Evolutionary conservation across 2,113 vertebrate species (phyloP), one percentile per base, ranked within the genome.

Genomic region (Brachyhypopomus occidentalis): DNA sequence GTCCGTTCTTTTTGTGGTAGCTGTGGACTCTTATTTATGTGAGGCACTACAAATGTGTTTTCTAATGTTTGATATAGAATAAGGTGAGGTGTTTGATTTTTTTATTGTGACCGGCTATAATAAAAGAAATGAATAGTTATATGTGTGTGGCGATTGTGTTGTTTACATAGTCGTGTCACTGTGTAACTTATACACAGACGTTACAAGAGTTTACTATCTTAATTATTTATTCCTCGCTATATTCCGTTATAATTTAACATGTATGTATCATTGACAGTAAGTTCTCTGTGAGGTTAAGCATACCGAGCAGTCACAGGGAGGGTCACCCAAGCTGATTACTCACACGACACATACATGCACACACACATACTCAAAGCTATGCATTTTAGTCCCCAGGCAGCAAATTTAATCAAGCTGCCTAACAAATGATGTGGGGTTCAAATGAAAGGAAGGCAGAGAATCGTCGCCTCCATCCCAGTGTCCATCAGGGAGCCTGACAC

Each of bases 11-110:
- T 90, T 86, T 92, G 88, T 90, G 89, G 89, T 91, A 85, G 88
- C 45, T 89, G 90, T 92, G 92, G 91, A 91, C 90, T 92, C 88
- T 93, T 93, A 90, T 90, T 85, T 89, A 87, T 91, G 88, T 91
- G 88, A 89, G 90, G 86, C 88, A 89, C 88, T 88, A 86, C 79
- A 84, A 87, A 82, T 84, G 83, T 90, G 88, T 90, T 93, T 93
- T 92, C 86, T 91, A 92, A 84, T 76, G 86, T 91, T 92, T 89
- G 91, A 86, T 92, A 78, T 93, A 92, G 91, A 89, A 90, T 91
- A 91, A 55, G 89, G 90, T 92, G 30, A 89, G 81, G 89, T 89
- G 89, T 88, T 89, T 87, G 30, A 87, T 91, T 45, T 93, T 85
- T 90, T 81, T 89, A 85, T 92, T 92, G 93, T 90, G 78, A 88